These are phyloP conservation scores for Phalacrocorax carbo DNA, from an alignment of 2,113 vertebrate genomes.

Conservation along the genomic window DNA sequence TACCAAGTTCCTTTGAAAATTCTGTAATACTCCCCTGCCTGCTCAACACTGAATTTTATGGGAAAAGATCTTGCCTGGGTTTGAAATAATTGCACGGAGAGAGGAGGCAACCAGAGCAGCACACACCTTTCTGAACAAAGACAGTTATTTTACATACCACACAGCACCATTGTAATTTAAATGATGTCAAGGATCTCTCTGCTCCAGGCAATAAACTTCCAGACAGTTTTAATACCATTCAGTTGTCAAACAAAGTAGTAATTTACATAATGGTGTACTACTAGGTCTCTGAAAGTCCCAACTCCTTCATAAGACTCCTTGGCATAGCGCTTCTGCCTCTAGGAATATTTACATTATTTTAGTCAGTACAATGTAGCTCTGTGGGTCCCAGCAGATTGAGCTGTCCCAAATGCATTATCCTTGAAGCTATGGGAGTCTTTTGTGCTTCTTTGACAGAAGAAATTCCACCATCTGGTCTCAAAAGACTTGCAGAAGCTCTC, in stretches of 20 bases:
- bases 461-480: neutral
- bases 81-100: neutral
- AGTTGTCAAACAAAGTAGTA: constrained; percentile 49
- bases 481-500: neutral
- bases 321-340: neutral
- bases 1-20: neutral
- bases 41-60: neutral
- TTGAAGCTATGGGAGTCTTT: neutral
- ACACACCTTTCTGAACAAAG: constrained; percentile 10
- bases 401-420: neutral
- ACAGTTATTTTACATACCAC: neutral
- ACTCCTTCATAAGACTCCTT: neutral
- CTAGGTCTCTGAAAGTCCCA: neutral
- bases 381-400: neutral
- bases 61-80: neutral
- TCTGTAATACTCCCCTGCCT: neutral
- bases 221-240: constrained; percentile 39
- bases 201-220: constrained; percentile 48
- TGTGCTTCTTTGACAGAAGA: neutral
- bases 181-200: constrained; percentile 13
- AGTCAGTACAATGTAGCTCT: neutral
- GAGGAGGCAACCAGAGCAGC: neutral
- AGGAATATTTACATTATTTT: constrained; percentile 26
- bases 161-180: constrained; percentile 26
- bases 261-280: constrained; percentile 12